Percentiles rank a stretch among this genome's conserved stretches.
Conservation (phyloP, 2,113 vertebrate genomes). For the Cyprinodon variegatus region DNA sequence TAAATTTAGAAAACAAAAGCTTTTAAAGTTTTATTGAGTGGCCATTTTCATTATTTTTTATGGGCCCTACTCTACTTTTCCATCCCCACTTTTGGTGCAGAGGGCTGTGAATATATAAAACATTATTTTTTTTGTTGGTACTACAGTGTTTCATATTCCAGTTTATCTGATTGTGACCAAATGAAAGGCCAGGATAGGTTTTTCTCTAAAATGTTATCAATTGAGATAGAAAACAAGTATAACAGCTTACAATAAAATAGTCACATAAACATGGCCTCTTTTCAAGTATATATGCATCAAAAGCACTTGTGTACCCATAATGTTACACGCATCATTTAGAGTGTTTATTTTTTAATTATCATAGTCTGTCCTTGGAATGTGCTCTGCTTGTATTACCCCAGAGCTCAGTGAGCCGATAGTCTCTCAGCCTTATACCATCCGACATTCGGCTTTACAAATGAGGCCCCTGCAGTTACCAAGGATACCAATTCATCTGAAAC, state of each 20-base stretch:
- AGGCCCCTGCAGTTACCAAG: conserved; percentile 78
- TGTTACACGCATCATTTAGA: conserved; percentile 3
- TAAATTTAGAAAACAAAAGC: too few relatives aligned
- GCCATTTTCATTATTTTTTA: too few relatives aligned
- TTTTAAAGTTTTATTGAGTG: too few relatives aligned
- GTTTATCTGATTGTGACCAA: conserved; percentile 33
- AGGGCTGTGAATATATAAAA: neutral
- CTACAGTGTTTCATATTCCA: conserved; percentile 20
- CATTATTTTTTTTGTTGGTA: conserved; percentile 19
- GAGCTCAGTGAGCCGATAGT: conserved; percentile 21
- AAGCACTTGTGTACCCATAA: conserved; percentile 5
- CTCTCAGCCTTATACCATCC: conserved; percentile 61
- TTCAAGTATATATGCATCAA: conserved; percentile 30
- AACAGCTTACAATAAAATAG: neutral
- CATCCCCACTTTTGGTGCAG: conserved; percentile 3
- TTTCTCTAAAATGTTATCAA: conserved; percentile 14
- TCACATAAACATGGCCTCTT: conserved; percentile 5
- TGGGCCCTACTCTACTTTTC: too few relatives aligned
- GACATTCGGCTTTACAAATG: conserved; percentile 73
- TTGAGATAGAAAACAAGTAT: conserved; percentile 5
- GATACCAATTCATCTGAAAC: conserved; percentile 74
- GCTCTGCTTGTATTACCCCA: conserved; percentile 28
- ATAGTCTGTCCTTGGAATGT: conserved; percentile 8
- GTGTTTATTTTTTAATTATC: neutral
- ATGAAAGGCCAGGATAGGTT: neutral